These are phyloP conservation scores for Heliconius congener DNA, from an alignment of 1,140 invertebrate species.

Conservation along the genomic window DNA sequence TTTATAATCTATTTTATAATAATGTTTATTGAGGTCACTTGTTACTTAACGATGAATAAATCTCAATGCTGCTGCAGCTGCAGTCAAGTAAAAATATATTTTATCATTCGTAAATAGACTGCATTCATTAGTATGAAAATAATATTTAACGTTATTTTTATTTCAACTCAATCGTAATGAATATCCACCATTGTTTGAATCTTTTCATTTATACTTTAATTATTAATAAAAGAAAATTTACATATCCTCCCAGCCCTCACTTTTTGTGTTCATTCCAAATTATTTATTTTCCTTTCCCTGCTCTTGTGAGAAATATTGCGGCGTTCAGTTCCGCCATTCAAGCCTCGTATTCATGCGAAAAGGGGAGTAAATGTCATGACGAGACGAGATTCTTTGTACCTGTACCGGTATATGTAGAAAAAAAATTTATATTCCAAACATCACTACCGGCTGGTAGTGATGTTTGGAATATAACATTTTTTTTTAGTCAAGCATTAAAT, in stretches of 20 bases:
- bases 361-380: too few species aligned
- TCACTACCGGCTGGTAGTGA: too few species aligned
- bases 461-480: too few species aligned
- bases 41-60: conserved; percentile 7
- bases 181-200: conserved; percentile 10
- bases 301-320: background rate
- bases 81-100: conserved; percentile 14
- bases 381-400: background rate
- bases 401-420: background rate
- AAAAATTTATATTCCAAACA: too few species aligned
- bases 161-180: background rate
- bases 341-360: background rate
- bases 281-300: too few species aligned
- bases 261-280: background rate
- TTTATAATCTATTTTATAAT: background rate
- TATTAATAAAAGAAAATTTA: background rate
- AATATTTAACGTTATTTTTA: conserved; percentile 10
- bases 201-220: conserved; percentile 3
- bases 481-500: too few species aligned
- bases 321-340: background rate
- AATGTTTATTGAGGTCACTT: background rate
- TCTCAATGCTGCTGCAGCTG: background rate
- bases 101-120: conserved; percentile 12
- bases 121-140: conserved; percentile 5
- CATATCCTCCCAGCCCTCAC: background rate